Percentiles rank a stretch among this genome's conserved stretches.
Conservation (phyloP, 2,113 vertebrate species). For the Toxotes chatareus region DNA sequence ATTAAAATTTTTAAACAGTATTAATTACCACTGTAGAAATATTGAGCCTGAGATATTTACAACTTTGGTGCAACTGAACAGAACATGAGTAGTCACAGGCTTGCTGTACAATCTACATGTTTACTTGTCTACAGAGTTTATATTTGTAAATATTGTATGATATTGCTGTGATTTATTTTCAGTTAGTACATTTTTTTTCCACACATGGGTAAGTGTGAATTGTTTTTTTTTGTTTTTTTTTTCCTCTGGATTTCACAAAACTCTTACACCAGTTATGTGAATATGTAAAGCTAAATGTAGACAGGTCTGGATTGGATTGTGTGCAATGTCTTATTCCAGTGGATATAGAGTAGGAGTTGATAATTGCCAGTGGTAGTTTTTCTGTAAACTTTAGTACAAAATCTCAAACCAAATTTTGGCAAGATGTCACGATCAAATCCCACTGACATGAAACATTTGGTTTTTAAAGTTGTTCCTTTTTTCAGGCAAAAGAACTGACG, state of each 20-base stretch:
- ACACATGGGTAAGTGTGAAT: conserved; percentile 77
- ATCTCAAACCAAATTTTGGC: conserved; percentile 9
- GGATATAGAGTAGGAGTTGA: neutral
- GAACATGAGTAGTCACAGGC: conserved; percentile 10
- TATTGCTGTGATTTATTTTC: conserved; percentile 54
- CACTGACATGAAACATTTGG: neutral
- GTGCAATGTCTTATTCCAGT: neutral
- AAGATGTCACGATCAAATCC: neutral
- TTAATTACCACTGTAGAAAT: conserved; percentile 22
- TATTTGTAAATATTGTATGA: conserved; percentile 78
- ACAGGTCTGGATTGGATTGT: conserved; percentile 4
- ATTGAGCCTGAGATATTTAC: conserved; percentile 31
- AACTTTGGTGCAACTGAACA: conserved; percentile 9
- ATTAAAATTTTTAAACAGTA: conserved; percentile 19
- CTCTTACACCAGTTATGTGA: conserved; percentile 26
- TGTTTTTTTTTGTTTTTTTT: conserved; percentile 6
- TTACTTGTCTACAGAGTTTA: conserved; percentile 30
- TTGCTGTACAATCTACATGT: conserved; percentile 33
- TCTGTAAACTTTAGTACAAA: neutral
- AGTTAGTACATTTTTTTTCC: conserved; percentile 46
- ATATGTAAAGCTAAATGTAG: conserved; percentile 30
- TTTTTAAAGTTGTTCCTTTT: neutral
- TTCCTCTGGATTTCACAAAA: neutral
- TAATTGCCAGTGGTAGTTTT: conserved; percentile 5
- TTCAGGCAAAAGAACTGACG: neutral